Percentiles rank a stretch among this genome's conserved stretches.
phyloP scores from a whole-genome alignment of 2,797 vertebrate genomes.

The Mormyrus proboscirostris region DNA sequence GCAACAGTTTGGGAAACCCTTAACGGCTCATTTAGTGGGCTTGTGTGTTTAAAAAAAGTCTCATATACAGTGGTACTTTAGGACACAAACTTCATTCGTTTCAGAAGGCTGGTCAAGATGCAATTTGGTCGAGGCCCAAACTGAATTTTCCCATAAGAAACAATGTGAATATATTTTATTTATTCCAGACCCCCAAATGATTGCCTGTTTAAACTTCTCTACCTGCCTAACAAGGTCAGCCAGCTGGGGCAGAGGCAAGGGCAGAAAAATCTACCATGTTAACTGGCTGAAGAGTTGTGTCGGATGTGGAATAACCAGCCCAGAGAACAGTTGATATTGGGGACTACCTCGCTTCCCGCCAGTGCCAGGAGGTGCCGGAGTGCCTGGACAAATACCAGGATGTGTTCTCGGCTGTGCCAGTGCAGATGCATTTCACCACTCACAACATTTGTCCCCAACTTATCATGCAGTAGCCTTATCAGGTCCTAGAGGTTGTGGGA shows the following conservation, averaged over 20 bases:
- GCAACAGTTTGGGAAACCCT: neutral
- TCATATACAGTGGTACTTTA: neutral
- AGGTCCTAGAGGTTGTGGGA: neutral
- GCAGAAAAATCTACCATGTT: neutral
- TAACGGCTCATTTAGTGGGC: neutral
- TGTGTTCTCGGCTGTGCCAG: neutral
- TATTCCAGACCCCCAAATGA: neutral
- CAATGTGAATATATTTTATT: neutral
- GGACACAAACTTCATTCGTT: neutral
- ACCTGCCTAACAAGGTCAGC: neutral
- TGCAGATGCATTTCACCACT: neutral
- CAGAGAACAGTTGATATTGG: neutral
- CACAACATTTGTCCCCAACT: neutral
- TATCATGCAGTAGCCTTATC: neutral
- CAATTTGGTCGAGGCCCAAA: neutral
- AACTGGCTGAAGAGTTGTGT: neutral
- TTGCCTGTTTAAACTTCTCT: neutral
- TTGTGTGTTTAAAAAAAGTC: neutral
- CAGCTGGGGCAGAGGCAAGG: neutral
- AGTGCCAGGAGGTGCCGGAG: neutral
- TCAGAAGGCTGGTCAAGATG: neutral
- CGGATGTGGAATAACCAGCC: neutral
- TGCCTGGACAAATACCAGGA: neutral
- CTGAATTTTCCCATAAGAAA: neutral
- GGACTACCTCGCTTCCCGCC: neutral